These are phyloP conservation scores for Drosophila tripunctata DNA, from an alignment of 2,888 invertebrate genomes.

Conservation along the genomic window DNA sequence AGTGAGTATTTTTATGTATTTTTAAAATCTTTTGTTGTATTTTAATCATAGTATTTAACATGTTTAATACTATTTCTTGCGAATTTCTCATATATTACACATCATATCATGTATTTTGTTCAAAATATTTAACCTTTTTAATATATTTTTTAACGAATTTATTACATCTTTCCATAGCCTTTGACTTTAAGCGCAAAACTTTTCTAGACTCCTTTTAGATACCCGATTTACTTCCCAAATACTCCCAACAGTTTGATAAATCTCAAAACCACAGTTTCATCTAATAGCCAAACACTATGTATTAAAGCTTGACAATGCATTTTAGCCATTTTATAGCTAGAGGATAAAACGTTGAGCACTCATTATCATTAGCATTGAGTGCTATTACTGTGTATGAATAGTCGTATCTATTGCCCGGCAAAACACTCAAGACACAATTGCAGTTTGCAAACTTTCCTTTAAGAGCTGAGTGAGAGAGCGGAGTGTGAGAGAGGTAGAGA, in stretches of 20 bases:
- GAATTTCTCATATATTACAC: too few species aligned
- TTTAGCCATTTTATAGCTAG: neutral
- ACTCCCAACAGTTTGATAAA: neutral
- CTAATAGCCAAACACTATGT: neutral
- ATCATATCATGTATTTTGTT: too few species aligned
- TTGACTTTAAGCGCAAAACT: too few species aligned
- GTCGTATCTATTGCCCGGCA: constrained; percentile 10
- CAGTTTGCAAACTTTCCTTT: constrained; percentile 39
- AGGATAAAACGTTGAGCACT: neutral
- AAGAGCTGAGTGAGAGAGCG: constrained; percentile 7
- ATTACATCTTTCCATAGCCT: too few species aligned
- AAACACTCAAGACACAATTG: constrained; percentile 16
- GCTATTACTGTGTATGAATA: constrained; percentile 21
- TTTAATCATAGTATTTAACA: too few species aligned
- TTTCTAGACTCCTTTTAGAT: too few species aligned
- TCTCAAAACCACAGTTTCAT: neutral
- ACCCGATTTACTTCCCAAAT: too few species aligned
- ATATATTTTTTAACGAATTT: too few species aligned
- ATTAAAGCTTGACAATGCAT: neutral
- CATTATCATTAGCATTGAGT: constrained; percentile 32
- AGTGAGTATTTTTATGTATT: too few species aligned
- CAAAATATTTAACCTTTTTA: too few species aligned
- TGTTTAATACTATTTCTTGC: too few species aligned
- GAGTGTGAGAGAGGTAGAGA: neutral
- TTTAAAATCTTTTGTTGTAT: too few species aligned